These are phyloP conservation scores for Eurois occulta DNA, from an alignment of 2,888 invertebrate species.

Conservation along the genomic window DNA sequence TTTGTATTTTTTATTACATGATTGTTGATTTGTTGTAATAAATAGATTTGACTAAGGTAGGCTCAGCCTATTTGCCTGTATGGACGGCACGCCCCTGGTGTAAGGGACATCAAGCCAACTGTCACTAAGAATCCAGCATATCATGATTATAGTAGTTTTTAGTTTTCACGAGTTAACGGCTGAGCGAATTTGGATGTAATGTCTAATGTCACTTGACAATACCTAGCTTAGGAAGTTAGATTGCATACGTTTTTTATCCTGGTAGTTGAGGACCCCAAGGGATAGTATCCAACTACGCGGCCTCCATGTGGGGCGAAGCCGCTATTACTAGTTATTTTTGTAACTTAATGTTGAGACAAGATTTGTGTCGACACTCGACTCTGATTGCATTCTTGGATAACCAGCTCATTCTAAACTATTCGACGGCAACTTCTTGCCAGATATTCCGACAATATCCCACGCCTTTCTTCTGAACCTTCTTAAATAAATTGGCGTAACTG, in stretches of 20 bases:
- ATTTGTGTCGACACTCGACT: not conserved
- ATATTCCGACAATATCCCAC: not conserved
- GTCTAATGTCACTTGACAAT: not conserved
- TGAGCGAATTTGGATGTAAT: not conserved
- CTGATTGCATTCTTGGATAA: not conserved
- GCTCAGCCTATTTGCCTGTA: no score
- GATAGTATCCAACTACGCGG: not conserved
- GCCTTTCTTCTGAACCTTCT: not conserved
- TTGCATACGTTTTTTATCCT: not conserved
- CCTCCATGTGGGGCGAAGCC: not conserved
- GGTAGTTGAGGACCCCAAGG: not conserved
- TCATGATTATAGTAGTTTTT: not conserved
- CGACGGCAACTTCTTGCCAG: not conserved
- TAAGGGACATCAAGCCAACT: no score
- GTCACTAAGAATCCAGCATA: no score
- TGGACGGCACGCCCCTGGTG: no score
- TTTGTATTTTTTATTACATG: no score
- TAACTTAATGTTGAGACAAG: not conserved
- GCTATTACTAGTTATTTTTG: not conserved
- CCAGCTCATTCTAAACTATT: not conserved
- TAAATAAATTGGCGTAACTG: not conserved
- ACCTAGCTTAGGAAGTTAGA: not conserved
- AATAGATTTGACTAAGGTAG: no score
- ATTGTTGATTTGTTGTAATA: no score
- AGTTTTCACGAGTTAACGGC: not conserved